These are phyloP conservation scores for Drosophila cognata DNA, from an alignment of 2,888 invertebrate species.

Conservation along the genomic window DNA sequence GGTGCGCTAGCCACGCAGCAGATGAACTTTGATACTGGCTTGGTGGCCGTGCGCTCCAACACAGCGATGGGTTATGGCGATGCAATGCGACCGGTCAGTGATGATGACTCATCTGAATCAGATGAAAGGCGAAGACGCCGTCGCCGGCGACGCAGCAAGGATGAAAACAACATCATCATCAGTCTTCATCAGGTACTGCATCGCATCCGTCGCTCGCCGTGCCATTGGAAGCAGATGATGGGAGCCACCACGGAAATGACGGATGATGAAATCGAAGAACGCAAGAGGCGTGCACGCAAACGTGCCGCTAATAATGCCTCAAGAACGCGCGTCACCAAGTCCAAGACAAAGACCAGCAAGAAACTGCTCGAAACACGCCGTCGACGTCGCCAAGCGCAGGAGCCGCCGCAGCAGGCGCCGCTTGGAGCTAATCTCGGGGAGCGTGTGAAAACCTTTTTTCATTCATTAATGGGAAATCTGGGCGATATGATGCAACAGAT, in stretches of 20 bases:
- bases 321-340: conserved; percentile 43
- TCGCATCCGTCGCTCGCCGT: conserved; percentile 71
- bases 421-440: conserved; percentile 44
- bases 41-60: conserved; percentile 50
- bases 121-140: conserved; percentile 59
- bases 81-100: conserved; percentile 50
- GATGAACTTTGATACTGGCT: conserved; percentile 51
- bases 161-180: background rate
- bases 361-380: conserved; percentile 42
- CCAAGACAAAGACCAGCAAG: conserved; percentile 38
- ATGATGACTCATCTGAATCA: conserved; percentile 58
- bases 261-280: conserved; percentile 61
- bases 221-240: conserved; percentile 48
- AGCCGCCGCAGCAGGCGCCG: conserved; percentile 6
- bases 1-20: conserved; percentile 47
- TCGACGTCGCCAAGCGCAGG: conserved; percentile 47
- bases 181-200: conserved; percentile 18
- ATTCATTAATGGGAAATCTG: conserved; percentile 58
- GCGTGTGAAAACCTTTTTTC: conserved; percentile 53
- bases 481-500: conserved; percentile 56
- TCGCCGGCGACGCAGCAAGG: conserved; percentile 25
- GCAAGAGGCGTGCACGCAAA: conserved; percentile 44
- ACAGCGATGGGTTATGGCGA: conserved; percentile 62
- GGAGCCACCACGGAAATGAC: conserved; percentile 32
- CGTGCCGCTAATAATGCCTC: conserved; percentile 53